Evolutionary conservation across 92 coral and sea anemone species (phyloP), one percentile per base, ranked within the genome.

Genomic region (Pocillopora meandrina): DNA sequence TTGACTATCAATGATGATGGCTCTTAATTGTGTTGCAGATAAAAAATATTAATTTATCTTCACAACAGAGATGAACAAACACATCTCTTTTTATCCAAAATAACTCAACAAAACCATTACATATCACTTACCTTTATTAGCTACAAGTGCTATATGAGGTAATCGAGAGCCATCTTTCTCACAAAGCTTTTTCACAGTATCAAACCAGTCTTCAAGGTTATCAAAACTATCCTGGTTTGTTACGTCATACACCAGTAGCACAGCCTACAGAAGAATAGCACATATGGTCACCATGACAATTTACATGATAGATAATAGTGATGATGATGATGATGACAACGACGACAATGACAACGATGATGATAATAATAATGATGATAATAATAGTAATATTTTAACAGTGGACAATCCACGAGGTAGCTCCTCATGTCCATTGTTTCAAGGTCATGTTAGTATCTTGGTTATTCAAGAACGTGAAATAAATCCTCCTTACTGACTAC

Each of bases 141-240:
- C 99, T 57, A 96, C 93, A 59, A 96, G 92, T 26, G 99, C 99
- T 80, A 94, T 85, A 70, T 92, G 93, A 10, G 98, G 99, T 87
- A 90, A 52, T 55, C 88, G 80, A 34, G 87, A 82, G 49, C 92
- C 91, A 33, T 90, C 93, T 61, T 94, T 96, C 71, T 92, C 94
- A 71, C 92, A 92, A 15, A 92, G 92, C 49, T 90, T 87, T 84
- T 89, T 94, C 33, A 93, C 98, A 61, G 98, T 96, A 17, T 94
- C 99, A 84, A 82, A 85, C 99, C 99, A 96, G 89, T 96, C 99
- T 78, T 96, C 99, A 66, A 96, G 91, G 82, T 96, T 96, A 84
- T 96, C 99, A 94, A 96, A 96, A 72, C 98, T 94, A 58, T 88
- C 91, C 76, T 96, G 99, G 68, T 96, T 94, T 67, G 99, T 96